Percentiles rank a stretch among this genome's conserved stretches.
These are phyloP conservation scores for Phyllotis vaccarum DNA, from an alignment of 2,797 vertebrate genomes.

Conservation along the genomic window DNA sequence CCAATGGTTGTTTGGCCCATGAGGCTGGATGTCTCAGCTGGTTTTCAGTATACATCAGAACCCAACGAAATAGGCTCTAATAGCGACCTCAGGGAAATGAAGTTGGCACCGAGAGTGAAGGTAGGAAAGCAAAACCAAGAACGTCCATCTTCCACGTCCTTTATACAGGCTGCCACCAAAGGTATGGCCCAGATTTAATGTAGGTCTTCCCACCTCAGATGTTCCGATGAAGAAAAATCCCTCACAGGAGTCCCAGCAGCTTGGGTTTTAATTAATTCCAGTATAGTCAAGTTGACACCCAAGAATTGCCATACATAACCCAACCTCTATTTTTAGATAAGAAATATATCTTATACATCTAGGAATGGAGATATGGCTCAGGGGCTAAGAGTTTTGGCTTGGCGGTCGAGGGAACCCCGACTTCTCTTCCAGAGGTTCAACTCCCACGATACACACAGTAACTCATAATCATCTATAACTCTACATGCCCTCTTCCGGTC, in stretches of 20 bases:
- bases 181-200: neutral
- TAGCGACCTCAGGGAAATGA: neutral
- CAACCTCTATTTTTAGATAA: conserved; percentile 23
- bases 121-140: neutral
- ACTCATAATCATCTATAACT: neutral
- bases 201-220: neutral
- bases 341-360: neutral
- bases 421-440: neutral
- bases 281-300: neutral
- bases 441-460: neutral
- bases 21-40: neutral
- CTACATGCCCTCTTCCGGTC: neutral
- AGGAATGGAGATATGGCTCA: neutral
- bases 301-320: neutral
- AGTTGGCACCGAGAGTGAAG: neutral
- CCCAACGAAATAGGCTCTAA: neutral
- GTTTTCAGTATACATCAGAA: neutral
- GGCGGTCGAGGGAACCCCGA: no score
- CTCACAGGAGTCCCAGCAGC: neutral
- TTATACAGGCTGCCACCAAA: neutral
- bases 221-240: neutral
- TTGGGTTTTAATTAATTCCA: neutral
- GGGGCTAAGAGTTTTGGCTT: neutral
- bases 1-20: neutral
- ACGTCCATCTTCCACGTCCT: neutral